Base-by-base conservation (phyloP, 2,113 vertebrate genomes). In the Oxyruncus cristatus region DNA sequence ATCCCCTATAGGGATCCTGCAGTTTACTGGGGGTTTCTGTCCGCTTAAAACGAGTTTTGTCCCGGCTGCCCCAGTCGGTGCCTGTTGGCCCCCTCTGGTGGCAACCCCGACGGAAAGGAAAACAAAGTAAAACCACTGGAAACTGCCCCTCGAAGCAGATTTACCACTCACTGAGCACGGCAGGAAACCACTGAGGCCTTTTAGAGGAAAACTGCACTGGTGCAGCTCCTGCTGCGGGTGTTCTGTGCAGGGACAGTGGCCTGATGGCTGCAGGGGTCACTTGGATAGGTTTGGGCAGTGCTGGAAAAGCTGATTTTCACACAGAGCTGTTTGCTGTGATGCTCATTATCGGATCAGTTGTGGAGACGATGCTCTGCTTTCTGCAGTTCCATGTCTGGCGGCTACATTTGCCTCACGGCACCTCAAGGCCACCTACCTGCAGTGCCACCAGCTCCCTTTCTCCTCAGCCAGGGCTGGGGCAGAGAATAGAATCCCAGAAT, bases 21-120 rank as follows among this genome's bases (percentile, higher is more conserved):
- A 1, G 0, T 14, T 33, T 13, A 0, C 4, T 6, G 26, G n/a
- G 9, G 5, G 1, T 67, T 74, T 32, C 9, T 2, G 6, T 1
- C 56, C 21, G 28, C 28, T 66, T 4, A 18, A n/a, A 77, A 41
- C 8, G 5, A 21, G 5, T 20, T 55, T 16, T 11, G 11, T 4
- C 28, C 13, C 0, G 1, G 1, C 39, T 44, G 44, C 6, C 19
- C 49, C 61, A 22, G 0, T 4, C 1, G 5, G 83, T 8, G n/a
- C 63, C 41, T 58, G 3, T 24, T 68, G 75, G 75, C 89, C 65
- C 86, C 93, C 91, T 75, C 96, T 95, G 78, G 44, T 61, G 96
- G 53, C 65, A 91, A 49, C 16, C 9, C 12, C 35, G 24, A 39
- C 10, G 84, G n/a, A 30, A 32, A 44, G 5, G 1, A 17, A 24